Percentiles rank a stretch among this genome's conserved stretches.
phyloP scores from a whole-genome alignment of 2,113 vertebrate genomes.

The Lanius ludovicianus region DNA sequence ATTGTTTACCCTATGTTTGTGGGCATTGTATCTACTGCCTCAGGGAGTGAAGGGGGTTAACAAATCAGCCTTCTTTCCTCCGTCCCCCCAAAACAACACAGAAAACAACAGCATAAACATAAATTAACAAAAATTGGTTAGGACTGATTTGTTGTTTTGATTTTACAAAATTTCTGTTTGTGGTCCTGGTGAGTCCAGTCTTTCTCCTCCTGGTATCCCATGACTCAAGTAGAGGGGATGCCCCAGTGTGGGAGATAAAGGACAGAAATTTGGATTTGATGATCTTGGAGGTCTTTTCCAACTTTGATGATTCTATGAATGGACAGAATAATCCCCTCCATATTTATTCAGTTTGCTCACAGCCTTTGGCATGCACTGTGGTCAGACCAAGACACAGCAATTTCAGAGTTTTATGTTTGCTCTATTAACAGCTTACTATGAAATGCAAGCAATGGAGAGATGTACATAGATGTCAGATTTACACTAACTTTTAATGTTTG shows the following conservation, averaged over 20 bases:
- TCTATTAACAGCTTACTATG: neutral
- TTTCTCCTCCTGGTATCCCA: neutral
- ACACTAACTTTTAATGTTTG: conserved; percentile 52
- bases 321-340: neutral
- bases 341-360: neutral
- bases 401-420: neutral
- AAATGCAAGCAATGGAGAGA: conserved; percentile 2
- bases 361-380: neutral
- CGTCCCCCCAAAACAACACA: neutral
- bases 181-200: neutral
- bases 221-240: neutral
- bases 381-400: neutral
- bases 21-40: fast-evolving
- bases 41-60: neutral
- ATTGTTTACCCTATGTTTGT: neutral
- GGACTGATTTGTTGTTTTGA: neutral
- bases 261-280: neutral
- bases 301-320: neutral
- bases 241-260: neutral
- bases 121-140: neutral
- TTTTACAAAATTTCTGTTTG: neutral
- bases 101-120: neutral
- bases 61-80: neutral
- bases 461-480: neutral
- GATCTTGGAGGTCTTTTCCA: neutral